Conservation (phyloP, 2,888 invertebrate species). For the Apocheima hispidaria region DNA sequence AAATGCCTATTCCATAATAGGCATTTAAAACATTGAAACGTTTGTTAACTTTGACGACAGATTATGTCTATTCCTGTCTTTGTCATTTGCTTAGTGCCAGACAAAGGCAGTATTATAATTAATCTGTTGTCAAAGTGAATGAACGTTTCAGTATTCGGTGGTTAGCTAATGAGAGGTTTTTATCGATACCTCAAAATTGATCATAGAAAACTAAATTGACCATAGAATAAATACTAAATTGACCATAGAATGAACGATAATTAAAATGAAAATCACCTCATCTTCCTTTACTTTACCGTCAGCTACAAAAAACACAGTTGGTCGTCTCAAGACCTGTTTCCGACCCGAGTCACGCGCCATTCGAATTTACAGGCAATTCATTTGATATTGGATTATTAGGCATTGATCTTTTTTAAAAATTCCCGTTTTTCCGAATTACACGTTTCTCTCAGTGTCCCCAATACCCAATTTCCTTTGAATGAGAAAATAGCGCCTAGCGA, state of each 20-base stretch:
- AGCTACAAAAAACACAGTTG: slow-evolving; percentile 26
- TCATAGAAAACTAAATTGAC: no score
- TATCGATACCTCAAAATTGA: no score
- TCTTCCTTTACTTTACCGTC: slow-evolving; percentile 7
- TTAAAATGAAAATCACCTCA: neutral
- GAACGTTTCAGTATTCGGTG: no score
- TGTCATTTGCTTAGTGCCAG: no score
- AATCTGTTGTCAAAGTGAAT: no score
- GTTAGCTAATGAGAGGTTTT: no score
- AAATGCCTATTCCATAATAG: no score
- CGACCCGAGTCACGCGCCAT: slow-evolving; percentile 71
- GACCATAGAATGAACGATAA: neutral
- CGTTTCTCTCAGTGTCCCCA: slow-evolving; percentile 58
- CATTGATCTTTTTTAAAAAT: slow-evolving; percentile 80
- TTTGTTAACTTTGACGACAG: no score
- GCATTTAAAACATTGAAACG: no score
- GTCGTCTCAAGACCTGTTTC: slow-evolving; percentile 17
- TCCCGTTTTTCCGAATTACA: slow-evolving; percentile 56
- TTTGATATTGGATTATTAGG: slow-evolving; percentile 84
- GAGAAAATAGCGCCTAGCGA: slow-evolving; percentile 73
- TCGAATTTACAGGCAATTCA: slow-evolving; percentile 83
- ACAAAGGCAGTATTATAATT: no score
- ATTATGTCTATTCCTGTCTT: no score
- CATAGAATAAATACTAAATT: no score
- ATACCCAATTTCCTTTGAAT: slow-evolving; percentile 68